phyloP scores from a whole-genome alignment of 92 coral and sea anemone species.

The Palythoa heliodiscus region DNA sequence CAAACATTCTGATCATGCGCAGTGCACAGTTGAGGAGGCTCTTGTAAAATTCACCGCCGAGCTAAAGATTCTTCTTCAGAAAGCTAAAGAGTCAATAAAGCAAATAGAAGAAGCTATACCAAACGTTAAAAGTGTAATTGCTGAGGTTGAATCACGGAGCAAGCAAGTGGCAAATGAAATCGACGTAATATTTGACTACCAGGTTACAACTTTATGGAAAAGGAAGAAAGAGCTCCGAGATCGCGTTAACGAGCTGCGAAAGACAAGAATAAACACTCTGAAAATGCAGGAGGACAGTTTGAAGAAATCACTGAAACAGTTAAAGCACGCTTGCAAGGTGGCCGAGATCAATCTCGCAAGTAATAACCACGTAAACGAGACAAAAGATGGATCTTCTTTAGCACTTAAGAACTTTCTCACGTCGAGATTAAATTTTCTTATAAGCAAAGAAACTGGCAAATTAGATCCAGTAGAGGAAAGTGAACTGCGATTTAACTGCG shows the following conservation, averaged over 20 bases:
- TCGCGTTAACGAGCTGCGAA: conserved; percentile 55
- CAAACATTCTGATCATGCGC: conserved; percentile 46
- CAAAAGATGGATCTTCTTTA: conserved; percentile 55
- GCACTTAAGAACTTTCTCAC: conserved; percentile 53
- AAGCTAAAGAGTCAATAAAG: conserved; percentile 43
- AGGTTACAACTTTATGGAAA: conserved; percentile 55
- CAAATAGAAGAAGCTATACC: conserved; percentile 58
- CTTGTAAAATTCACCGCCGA: conserved; percentile 51
- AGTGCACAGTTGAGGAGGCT: conserved; percentile 55
- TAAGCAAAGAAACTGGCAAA: conserved; percentile 44
- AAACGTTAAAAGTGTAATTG: conserved; percentile 31
- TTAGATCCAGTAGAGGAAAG: conserved; percentile 57
- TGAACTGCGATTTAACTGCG: conserved; percentile 51
- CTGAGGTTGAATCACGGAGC: conserved; percentile 47
- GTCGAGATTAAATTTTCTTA: conserved; percentile 49
- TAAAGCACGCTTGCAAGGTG: conserved; percentile 64
- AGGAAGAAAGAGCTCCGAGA: conserved; percentile 63
- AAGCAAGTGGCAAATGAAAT: conserved; percentile 56
- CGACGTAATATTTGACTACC: conserved; percentile 67
- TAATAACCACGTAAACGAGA: conserved; percentile 13
- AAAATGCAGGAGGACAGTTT: conserved; percentile 55
- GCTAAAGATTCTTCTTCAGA: conserved; percentile 43
- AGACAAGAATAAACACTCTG: conserved; percentile 47
- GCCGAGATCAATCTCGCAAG: conserved; percentile 57
- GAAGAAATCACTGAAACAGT: conserved; percentile 44